Evolutionary conservation across 1,140 invertebrate species (phyloP), one percentile per base, ranked within the genome.

Genomic region (Pachypsylla venusta): DNA sequence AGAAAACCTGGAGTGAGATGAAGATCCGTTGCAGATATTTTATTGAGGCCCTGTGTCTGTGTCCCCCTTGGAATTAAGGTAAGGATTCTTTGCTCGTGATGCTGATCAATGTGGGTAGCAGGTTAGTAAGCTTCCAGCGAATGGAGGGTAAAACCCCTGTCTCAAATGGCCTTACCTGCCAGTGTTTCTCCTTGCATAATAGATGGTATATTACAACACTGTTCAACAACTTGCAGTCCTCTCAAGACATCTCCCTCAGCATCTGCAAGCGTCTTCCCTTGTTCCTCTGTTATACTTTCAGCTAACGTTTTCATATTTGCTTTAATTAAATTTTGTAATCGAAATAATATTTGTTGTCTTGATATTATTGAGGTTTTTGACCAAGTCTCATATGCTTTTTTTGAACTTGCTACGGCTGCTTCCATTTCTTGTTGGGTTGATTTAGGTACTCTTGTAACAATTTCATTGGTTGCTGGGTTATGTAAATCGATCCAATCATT

Each of bases 181-280:
- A 97, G 78, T 2, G 88, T 88, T 75, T 99, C 94, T 1, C 97
- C 97, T 67, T 96, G 79, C 65, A 92, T 84, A 0, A 98, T 76
- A 13, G 81, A 85, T 1, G 95, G 90, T 61, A 97, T 90, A 65
- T 89, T 85, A 69, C 94, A 93, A 64, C 89, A 91, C 67, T 96
- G 89, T 69, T 99, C 96, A 22, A 99, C 93, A 53, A 97, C 89
- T 83, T 99, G 96, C 59, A 99, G 79, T 57, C 97, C 97, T 69
- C 97, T 79, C 48, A 95, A 78, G 2, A 99, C 95, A 77, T 99
- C 97, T 54, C 97, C 97, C 71, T 98, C 93, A 24, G 97, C 96
- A 77, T 99, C 97, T 20, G 83, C 80, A 54, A 94, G 75, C 0
- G 97, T 99, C 73, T 99, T 99, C 24, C 97, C 97, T 76, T 99